Conservation (phyloP, 2,113 vertebrate genomes). For the Tyto alba region DNA sequence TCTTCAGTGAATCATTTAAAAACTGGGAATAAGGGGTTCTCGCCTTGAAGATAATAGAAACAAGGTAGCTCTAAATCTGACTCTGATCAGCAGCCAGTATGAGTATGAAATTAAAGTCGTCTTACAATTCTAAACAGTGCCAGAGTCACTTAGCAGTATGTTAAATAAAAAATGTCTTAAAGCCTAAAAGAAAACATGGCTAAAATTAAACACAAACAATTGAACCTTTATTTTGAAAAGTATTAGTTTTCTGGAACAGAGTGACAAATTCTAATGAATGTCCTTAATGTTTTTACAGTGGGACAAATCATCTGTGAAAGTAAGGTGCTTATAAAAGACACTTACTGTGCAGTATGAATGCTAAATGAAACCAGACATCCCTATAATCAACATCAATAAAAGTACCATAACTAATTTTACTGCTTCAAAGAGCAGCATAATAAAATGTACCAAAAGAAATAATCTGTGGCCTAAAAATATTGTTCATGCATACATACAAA, state of each 20-base stretch:
- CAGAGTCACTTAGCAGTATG: conserved; percentile 35
- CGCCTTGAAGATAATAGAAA: neutral
- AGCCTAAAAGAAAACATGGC: conserved; percentile 62
- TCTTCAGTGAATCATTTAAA: neutral
- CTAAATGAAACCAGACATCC: conserved; percentile 66
- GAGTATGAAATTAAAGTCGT: conserved; percentile 46
- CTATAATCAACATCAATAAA: conserved; percentile 55
- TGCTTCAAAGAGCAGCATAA: conserved; percentile 44
- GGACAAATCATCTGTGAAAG: conserved; percentile 68
- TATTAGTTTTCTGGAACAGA: conserved; percentile 53
- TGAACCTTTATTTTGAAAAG: conserved; percentile 64
- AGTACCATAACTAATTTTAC: conserved; percentile 60
- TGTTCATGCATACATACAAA: neutral
- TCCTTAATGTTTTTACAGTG: conserved; percentile 71
- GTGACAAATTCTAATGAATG: conserved; percentile 68
- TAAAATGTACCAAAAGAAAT: conserved; percentile 48
- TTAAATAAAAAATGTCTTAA: conserved; percentile 52
- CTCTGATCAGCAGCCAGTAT: conserved; percentile 13
- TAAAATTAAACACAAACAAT: conserved; percentile 69
- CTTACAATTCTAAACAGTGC: conserved; percentile 16
- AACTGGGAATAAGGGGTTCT: neutral
- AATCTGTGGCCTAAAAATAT: neutral
- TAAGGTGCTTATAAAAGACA: conserved; percentile 59
- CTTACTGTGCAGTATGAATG: conserved; percentile 31
- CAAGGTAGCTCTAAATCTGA: neutral